Evolutionary conservation across 2,888 invertebrate genomes (phyloP).

Genomic region (Dolomedes plantarius): DNA sequence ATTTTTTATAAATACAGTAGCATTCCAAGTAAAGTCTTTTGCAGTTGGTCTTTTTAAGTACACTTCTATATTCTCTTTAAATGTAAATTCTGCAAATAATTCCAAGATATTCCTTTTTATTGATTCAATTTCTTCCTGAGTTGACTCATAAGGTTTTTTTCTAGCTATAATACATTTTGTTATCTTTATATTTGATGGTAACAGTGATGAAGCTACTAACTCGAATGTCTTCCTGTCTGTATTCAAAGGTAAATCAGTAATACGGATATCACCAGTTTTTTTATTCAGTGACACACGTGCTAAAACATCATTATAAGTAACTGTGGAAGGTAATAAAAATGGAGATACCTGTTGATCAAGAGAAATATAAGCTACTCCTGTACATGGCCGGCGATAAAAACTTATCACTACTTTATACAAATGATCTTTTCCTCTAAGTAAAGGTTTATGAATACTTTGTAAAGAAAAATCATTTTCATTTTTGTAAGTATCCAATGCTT

Average conservation of each 20-base stretch:
- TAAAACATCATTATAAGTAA: neutral
- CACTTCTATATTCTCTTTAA: constrained; percentile 25
- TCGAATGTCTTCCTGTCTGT: constrained; percentile 23
- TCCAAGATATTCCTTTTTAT: constrained; percentile 22
- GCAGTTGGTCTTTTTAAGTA: constrained; percentile 41
- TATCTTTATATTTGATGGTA: constrained; percentile 17
- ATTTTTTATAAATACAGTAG: constrained; percentile 51
- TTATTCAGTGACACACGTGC: constrained; percentile 19
- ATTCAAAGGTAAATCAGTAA: constrained; percentile 24
- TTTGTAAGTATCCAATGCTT: constrained; percentile 27
- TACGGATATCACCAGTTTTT: constrained; percentile 42
- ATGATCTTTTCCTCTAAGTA: neutral
- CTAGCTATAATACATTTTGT: constrained; percentile 32
- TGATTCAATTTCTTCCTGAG: constrained; percentile 14
- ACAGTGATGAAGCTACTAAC: neutral
- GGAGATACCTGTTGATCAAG: neutral
- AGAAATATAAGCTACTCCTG: constrained; percentile 49
- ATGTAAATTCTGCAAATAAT: constrained; percentile 40
- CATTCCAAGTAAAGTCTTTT: constrained; percentile 47
- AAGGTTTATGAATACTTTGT: constrained; percentile 5
- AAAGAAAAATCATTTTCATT: constrained; percentile 38
- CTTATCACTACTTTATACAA: constrained; percentile 31
- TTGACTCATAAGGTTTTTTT: constrained; percentile 16
- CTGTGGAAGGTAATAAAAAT: neutral
- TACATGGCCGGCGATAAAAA: constrained; percentile 48